A percentile compares a stretch with the other conserved stretches of the same genome.
phyloP scores from a whole-genome alignment of 2,797 vertebrate species.

The Bovichtus variegatus region DNA sequence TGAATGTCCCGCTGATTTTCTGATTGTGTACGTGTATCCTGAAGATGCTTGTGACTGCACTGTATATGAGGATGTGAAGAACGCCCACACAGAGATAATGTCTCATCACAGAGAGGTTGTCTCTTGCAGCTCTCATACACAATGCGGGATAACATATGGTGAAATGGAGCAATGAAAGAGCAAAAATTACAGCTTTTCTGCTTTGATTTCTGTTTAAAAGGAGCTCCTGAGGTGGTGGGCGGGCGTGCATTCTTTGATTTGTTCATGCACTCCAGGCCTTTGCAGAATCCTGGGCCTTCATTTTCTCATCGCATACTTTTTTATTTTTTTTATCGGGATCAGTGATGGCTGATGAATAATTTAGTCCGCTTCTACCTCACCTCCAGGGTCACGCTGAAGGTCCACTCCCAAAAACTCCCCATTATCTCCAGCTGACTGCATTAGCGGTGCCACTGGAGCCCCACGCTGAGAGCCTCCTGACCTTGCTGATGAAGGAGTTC shows the following conservation, averaged over 20 bases:
- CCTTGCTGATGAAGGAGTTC: conserved; percentile 78
- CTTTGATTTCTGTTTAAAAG: conserved; percentile 61
- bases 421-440: conserved; percentile 81
- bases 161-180: conserved; percentile 47
- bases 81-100: conserved; percentile 48
- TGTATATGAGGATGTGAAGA: conserved; percentile 32
- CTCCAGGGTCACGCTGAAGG: conserved; percentile 80
- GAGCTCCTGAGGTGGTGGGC: conserved; percentile 17
- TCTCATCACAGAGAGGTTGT: conserved; percentile 57
- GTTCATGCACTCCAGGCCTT: conserved; percentile 8
- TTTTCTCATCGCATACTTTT: conserved; percentile 72
- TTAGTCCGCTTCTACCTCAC: conserved; percentile 71
- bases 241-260: conserved; percentile 44
- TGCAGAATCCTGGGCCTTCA: conserved; percentile 26
- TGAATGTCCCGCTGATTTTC: conserved; percentile 12
- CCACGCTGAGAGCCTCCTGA: conserved; percentile 68
- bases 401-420: conserved; percentile 71
- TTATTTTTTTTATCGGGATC: conserved; percentile 74
- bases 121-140: conserved; percentile 45
- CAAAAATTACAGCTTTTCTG: conserved; percentile 52
- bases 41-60: conserved; percentile 20
- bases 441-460: conserved; percentile 56
- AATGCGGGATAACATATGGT: conserved; percentile 40
- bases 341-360: conserved; percentile 82
- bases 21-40: conserved; percentile 10